phyloP scores from a whole-genome alignment of 2,113 vertebrate genomes.

The Ophiodon elongatus region DNA sequence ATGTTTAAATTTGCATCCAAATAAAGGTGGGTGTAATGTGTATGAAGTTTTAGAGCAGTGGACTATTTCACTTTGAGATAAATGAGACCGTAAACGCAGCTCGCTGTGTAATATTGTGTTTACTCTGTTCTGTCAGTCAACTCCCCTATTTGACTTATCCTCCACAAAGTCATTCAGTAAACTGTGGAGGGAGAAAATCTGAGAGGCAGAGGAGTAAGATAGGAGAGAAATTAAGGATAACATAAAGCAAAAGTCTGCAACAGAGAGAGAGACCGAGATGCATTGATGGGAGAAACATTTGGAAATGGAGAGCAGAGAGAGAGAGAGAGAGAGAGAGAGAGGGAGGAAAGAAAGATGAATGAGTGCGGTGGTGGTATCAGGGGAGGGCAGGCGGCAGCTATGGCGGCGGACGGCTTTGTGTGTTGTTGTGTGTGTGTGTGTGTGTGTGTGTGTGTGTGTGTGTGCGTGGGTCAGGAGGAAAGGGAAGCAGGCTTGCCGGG shows the following conservation, averaged over 20 bases:
- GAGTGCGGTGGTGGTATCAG: constrained; percentile 75
- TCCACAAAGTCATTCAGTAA: constrained; percentile 49
- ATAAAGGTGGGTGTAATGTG: constrained; percentile 52
- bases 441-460: constrained; percentile 50
- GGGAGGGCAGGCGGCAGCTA: constrained; percentile 78
- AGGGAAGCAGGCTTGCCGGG: constrained; percentile 81
- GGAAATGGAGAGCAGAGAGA: constrained; percentile 50
- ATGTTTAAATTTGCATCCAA: constrained; percentile 60
- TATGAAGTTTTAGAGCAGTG: constrained; percentile 28
- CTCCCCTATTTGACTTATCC: constrained; percentile 27
- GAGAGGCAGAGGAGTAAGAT: constrained; percentile 9
- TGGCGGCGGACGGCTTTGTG: constrained; percentile 65
- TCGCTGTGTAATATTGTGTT: constrained; percentile 32
- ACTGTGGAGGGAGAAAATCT: constrained; percentile 36
- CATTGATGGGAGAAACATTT: constrained; percentile 72
- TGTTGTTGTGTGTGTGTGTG: constrained; percentile 20
- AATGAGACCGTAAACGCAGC: constrained; percentile 37
- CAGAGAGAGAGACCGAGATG: constrained; percentile 24
- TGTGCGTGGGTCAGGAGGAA: constrained; percentile 76
- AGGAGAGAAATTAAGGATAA: constrained; percentile 28
- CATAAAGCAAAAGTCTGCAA: constrained; percentile 35
- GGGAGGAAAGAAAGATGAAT: constrained; percentile 75
- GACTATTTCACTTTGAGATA: constrained; percentile 56
- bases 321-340: constrained; percentile 63
- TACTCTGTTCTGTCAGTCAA: constrained; percentile 36